Conservation (phyloP, 2,113 vertebrate genomes). For the Pholis gunnellus region DNA sequence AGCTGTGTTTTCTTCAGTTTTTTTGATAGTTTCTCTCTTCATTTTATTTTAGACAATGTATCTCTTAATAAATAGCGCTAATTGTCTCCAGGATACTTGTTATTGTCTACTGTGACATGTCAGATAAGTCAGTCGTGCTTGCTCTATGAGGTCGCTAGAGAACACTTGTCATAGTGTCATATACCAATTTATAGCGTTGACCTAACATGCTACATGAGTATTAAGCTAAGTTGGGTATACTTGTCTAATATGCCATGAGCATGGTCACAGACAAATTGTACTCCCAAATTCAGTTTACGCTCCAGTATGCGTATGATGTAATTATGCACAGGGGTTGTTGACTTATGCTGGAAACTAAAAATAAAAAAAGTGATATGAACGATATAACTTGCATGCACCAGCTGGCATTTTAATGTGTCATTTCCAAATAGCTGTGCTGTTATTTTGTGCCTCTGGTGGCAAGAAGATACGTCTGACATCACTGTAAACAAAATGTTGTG, state of each 20-base stretch:
- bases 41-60: background rate
- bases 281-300: background rate
- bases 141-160: too few relatives aligned
- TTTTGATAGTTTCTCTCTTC: background rate
- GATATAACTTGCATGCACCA: background rate
- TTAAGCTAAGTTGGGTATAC: too few relatives aligned
- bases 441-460: background rate
- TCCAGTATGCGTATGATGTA: background rate
- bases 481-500: background rate
- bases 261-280: too few relatives aligned
- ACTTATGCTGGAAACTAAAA: background rate
- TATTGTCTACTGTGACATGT: too few relatives aligned
- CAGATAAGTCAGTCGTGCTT: too few relatives aligned
- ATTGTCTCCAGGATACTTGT: background rate
- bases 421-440: background rate
- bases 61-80: background rate
- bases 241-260: too few relatives aligned
- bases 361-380: background rate
- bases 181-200: too few relatives aligned
- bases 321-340: background rate
- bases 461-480: too few relatives aligned
- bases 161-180: too few relatives aligned
- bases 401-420: background rate
- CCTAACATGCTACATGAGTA: too few relatives aligned
- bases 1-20: background rate